phyloP scores from a whole-genome alignment of 1,140 invertebrate species.

The Callitettix versicolor region DNA sequence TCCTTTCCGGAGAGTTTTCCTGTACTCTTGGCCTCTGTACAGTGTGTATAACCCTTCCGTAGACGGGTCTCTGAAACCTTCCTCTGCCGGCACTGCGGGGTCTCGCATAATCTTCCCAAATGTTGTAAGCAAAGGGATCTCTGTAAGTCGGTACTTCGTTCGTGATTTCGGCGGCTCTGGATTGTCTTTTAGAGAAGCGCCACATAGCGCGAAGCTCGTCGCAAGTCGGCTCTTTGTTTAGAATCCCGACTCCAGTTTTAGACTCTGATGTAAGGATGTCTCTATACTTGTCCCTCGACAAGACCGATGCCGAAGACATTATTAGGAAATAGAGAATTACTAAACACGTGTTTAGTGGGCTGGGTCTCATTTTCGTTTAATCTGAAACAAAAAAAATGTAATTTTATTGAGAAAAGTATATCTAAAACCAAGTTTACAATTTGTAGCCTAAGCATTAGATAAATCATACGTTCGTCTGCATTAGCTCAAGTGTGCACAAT shows the following conservation, averaged over 20 bases:
- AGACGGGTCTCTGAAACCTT: conserved; percentile 34
- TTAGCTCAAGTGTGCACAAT: no score
- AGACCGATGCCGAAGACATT: conserved; percentile 10
- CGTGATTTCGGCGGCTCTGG: conserved; percentile 71
- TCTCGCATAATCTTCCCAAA: conserved; percentile 46
- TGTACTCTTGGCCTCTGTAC: conserved; percentile 37
- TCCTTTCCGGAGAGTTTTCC: conserved; percentile 26
- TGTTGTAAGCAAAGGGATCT: conserved; percentile 68
- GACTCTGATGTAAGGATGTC: background rate
- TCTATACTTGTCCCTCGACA: conserved; percentile 11
- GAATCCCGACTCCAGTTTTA: background rate
- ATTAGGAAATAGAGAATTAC: conserved; percentile 17
- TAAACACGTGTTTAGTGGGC: conserved; percentile 17
- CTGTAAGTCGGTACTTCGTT: conserved; percentile 71
- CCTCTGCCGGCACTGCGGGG: conserved; percentile 25
- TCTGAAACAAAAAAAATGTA: conserved; percentile 14
- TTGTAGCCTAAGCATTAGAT: no score
- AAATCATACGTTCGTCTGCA: no score
- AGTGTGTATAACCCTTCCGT: conserved; percentile 48
- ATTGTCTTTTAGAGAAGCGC: conserved; percentile 80
- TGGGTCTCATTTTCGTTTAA: conserved; percentile 9
- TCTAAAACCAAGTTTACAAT: no score
- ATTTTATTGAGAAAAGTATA: no score
- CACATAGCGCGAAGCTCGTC: conserved; percentile 82
- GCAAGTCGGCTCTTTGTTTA: conserved; percentile 63